Base-by-base conservation (phyloP, 1,140 invertebrate species). In the Triops cancriformis region DNA sequence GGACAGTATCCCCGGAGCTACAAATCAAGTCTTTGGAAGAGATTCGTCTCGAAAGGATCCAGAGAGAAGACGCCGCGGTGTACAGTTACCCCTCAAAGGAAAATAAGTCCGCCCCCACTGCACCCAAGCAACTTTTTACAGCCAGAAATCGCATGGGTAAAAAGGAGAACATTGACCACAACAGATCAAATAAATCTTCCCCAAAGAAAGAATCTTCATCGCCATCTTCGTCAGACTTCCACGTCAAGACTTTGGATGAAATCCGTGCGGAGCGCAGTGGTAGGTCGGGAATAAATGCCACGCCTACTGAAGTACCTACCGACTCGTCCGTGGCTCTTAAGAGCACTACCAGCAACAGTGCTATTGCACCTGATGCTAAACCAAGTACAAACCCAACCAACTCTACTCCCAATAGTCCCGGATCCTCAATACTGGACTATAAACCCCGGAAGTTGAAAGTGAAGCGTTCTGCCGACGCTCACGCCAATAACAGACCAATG, bases 21-120 rank as follows among this genome's bases (percentile, higher is more conserved):
- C 85, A 85, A 80, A 86, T 88, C 79, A 90, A 90, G 83, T 89
- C 89, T 0, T 86, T 90, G 80, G 90, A 92, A 80, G 86, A 91
- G 79, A 86, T 90, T 75, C 85, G 88, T 18, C 83, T 92, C 45
- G 90, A 91, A 83, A 88, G 88, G 80, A 89, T 92, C 64, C 89
- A 91, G 80, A 89, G 88, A 1, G 89, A 89, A 82, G 87, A 88
- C 7, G 90, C 90, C 6, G 89, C 89, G 28, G 90, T 87, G 83
- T 91, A 64, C 51, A 64, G 51, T 64, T 64, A 64, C 51, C 14
- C 51, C 18, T 23, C 14, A 14, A 64, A 23, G 23, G 51, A 64
- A 64, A 64, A 5, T 14, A 64, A 18, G 2, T 9, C 28, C 37
- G 1, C 14, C 42, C 10, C 23, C 11, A 9, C 37, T 3, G n/a